Evolutionary conservation across 2,797 vertebrate species (phyloP).

Genomic region (Lithobates pipiens): DNA sequence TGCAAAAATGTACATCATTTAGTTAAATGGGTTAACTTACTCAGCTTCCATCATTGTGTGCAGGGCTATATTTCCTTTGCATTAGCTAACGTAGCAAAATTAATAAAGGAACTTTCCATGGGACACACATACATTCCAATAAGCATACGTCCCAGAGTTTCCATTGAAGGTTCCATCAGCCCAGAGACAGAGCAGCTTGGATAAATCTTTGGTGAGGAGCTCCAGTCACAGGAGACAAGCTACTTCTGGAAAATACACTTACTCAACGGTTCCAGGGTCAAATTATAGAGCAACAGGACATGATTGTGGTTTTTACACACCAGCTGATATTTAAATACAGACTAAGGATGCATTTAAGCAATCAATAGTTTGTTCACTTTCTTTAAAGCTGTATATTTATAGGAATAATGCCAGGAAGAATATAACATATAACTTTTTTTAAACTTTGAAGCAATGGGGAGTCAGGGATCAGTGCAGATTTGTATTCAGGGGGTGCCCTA

Average conservation of each 20-base stretch:
- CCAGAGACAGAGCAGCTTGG: neutral
- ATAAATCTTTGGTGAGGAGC: neutral
- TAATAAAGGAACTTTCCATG: conserved; percentile 32
- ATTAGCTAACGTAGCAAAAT: conserved; percentile 9
- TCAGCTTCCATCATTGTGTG: neutral
- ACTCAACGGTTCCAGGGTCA: conserved; percentile 9
- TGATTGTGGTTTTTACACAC: conserved; percentile 8
- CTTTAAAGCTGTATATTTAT: no score
- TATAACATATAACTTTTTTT: neutral
- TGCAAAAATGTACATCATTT: conserved; percentile 23
- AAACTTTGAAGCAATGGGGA: neutral
- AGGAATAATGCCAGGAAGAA: no score
- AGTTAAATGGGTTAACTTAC: conserved; percentile 7
- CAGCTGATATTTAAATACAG: neutral
- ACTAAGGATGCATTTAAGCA: neutral
- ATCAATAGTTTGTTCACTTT: neutral
- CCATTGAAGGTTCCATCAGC: conserved; percentile 38
- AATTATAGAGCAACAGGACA: conserved; percentile 6
- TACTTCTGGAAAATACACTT: conserved; percentile 21
- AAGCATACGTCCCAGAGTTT: neutral
- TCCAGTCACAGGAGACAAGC: conserved; percentile 2
- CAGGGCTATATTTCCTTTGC: conserved; percentile 7
- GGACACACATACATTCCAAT: conserved; percentile 17
- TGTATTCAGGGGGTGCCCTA: neutral
- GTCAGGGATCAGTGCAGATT: neutral